Base-by-base conservation (phyloP, 1,140 invertebrate genomes). In the Apis florea region DNA sequence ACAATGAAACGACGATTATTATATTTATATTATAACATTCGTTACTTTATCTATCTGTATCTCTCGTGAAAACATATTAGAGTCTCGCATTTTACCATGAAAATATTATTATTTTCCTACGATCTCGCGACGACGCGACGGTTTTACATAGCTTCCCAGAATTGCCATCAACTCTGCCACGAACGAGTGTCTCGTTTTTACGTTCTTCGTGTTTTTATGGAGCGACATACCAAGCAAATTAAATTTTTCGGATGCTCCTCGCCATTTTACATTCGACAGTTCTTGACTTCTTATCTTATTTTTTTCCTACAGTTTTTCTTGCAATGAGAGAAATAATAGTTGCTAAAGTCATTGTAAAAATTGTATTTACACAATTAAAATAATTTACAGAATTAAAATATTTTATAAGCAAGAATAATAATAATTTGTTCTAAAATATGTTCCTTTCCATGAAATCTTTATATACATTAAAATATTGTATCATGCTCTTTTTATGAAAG, bases 1-100 rank as follows among this genome's bases (percentile, higher is more conserved):
- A 53, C 56, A 54, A 70, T 15, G 74, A 47, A 66, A 68, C 68
- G 59, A 72, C 61, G 79, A 73, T 87, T 72, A 86, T 87, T 76
- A 63, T 73, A 73, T 83, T 75, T 67, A 26, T 77, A 87, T n/a
- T n/a, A n/a, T n/a, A n/a, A n/a, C 86, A 82, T 74, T 84, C 82
- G 85, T 86, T 87, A 78, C 77, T 58, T 71, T 66, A 64, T 49
- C n/a, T 49, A 61, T 58, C 26, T 6, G 49, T 58, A 66, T 17
- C 61, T n/a, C 56, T 5, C 40, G 51, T 15, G 71, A 63, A 81
- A 79, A 73, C 26, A 77, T 72, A 61, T 58, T 74, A 58, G 47
- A 31, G 40, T 17, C 54, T 19, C 54, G 47, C 19, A 12, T 31
- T 71, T 54, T 54, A 1, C 53, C 13, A 61, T 1, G 12, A 40